A percentile compares a stretch with the other conserved stretches of the same genome.
These are phyloP conservation scores for Irena cyanogastra DNA, from an alignment of 2,113 vertebrate genomes.

Conservation along the genomic window DNA sequence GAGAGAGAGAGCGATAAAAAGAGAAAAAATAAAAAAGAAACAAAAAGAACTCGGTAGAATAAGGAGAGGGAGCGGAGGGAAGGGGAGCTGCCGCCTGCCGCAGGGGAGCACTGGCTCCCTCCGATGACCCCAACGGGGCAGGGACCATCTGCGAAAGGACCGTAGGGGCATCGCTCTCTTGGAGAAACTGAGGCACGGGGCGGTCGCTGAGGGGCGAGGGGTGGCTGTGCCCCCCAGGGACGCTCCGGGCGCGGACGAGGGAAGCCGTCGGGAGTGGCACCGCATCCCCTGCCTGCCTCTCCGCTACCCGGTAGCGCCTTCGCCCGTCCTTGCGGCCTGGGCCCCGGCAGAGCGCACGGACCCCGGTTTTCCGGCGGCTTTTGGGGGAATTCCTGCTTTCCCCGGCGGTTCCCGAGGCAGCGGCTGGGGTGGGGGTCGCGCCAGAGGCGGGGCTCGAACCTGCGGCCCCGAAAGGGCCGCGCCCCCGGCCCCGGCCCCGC, in stretches of 20 bases:
- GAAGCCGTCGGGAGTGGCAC: not conserved
- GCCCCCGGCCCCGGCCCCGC: not conserved
- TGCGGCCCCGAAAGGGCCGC: fast-evolving
- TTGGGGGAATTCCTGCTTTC: not conserved
- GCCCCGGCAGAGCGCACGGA: not conserved
- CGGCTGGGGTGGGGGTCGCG: fast-evolving
- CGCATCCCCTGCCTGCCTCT: not conserved
- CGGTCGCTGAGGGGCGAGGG: fast-evolving
- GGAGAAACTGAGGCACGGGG: not conserved
- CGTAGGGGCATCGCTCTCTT: not conserved
- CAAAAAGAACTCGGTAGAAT: not conserved
- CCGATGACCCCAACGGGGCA: too few species aligned
- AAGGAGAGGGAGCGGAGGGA: not conserved
- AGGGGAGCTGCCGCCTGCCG: not conserved
- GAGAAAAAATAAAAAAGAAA: not conserved
- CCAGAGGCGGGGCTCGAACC: not conserved
- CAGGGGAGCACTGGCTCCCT: not conserved
- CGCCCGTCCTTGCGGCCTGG: not conserved
- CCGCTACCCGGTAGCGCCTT: fast-evolving
- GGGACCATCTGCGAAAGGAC: not conserved
- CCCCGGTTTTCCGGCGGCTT: fast-evolving
- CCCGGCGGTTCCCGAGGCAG: too few species aligned
- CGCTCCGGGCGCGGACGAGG: not conserved
- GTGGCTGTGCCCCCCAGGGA: too few species aligned
- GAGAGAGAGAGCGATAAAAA: too few species aligned